Evolutionary conservation across 1,140 invertebrate genomes (phyloP).

Genomic region (Penaeus chinensis): DNA sequence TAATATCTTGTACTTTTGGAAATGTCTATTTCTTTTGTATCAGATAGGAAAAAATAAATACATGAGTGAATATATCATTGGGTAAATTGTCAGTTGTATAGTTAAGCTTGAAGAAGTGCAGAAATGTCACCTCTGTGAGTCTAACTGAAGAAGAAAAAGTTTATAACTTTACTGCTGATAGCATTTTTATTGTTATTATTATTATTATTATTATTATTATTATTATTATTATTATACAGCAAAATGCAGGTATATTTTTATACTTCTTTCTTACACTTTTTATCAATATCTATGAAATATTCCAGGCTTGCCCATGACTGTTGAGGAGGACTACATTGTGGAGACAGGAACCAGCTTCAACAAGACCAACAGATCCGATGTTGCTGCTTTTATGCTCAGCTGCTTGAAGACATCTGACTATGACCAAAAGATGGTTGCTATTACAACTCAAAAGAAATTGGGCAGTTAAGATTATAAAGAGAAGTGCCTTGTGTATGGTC

Average conservation of each 20-base stretch:
- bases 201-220: no score
- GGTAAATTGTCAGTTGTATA: no score
- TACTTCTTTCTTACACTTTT: background rate
- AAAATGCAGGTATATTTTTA: background rate
- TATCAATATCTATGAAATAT: background rate
- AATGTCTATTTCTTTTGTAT: no score
- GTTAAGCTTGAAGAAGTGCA: no score
- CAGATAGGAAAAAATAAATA: no score
- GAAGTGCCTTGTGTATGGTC: background rate
- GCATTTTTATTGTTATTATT: no score
- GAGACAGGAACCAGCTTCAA: slow-evolving; percentile 21
- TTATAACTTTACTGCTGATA: no score
- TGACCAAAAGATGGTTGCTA: slow-evolving; percentile 33
- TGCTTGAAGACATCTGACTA: slow-evolving; percentile 7
- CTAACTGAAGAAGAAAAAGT: no score
- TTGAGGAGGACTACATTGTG: slow-evolving; percentile 17
- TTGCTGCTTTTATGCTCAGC: slow-evolving; percentile 34
- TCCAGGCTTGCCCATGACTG: slow-evolving; percentile 12
- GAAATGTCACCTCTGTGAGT: no score
- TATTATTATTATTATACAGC: no score
- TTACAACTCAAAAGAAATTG: background rate
- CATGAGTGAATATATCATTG: no score
- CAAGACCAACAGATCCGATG: slow-evolving; percentile 17
- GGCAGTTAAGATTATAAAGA: background rate
- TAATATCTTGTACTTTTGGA: no score